Base-by-base conservation (phyloP, 2,888 invertebrate genomes). In the Cinara cedri region DNA sequence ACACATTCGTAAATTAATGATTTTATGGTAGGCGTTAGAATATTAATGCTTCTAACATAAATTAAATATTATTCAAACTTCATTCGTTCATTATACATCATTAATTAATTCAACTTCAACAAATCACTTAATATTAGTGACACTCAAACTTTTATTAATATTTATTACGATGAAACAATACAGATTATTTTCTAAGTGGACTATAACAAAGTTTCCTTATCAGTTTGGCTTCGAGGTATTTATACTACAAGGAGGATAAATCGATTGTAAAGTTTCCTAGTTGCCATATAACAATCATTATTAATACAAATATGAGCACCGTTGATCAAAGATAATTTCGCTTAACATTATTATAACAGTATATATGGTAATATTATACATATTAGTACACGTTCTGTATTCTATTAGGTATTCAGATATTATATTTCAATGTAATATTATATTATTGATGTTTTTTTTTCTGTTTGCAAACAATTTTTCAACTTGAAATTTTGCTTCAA, bases 181-280 rank as follows among this genome's bases (percentile, higher is more conserved):
- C 49, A 62, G 62, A 49, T 62, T 62, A 62, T 34, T 72, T 72
- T 51, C 51, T 62, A 62, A 62, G 34, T 62, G 60, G 49, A 19
- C 60, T 26, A n/a, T n/a, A 14, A 63, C 74, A 63, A 74, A 74
- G 51, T 74, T 72, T 74, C 34, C 74, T 74, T 74, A 74, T 74
- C 74, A 51, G 34, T 63, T 54, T 63, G 63, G 63, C 74, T 74
- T 54, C 51, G 34, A 74, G 74, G 63, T 63, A 49, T 51, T 21
- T 16, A 11, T 51, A 72, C 3, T 60, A 42, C 19, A 74, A 21
- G 21, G 21, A 63, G 16, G 34, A 42, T 74, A 60, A 63, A 63
- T 42, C 51, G 74, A 63, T 74, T 42, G 11, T 19, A 63, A 42
- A 74, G 49, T 49, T 60, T 60, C 49, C 70, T 62, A 72, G 60